A percentile compares a stretch with the other conserved stretches of the same genome.
Evolutionary conservation across 2,113 vertebrate genomes (phyloP).

Genomic region (Chionodraco myersi): DNA sequence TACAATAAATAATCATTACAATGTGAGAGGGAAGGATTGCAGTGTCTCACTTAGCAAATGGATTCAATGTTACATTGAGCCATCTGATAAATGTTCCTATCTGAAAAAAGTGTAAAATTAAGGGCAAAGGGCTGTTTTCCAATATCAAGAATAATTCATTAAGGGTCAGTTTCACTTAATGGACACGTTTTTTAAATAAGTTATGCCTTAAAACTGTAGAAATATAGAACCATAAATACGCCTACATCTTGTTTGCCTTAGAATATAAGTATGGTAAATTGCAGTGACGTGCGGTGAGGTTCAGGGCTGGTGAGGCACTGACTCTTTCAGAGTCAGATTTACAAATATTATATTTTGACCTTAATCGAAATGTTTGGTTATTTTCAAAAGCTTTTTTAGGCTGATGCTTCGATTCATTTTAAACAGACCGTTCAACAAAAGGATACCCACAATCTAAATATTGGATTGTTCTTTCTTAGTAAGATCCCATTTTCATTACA

Average conservation of each 20-base stretch:
- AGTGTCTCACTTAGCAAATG: slow-evolving; percentile 45
- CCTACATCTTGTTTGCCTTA: background rate
- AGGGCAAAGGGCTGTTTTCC: slow-evolving; percentile 35
- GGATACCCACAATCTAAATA: too few relatives aligned
- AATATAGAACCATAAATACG: background rate
- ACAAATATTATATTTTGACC: too few relatives aligned
- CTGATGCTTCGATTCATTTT: too few relatives aligned
- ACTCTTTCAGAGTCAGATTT: too few relatives aligned
- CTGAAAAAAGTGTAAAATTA: slow-evolving; percentile 37
- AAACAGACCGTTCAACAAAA: too few relatives aligned
- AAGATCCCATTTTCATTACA: too few relatives aligned
- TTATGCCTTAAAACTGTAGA: background rate
- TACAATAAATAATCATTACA: slow-evolving; percentile 11
- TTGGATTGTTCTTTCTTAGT: too few relatives aligned
- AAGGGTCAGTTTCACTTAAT: slow-evolving; percentile 24
- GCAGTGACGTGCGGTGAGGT: too few relatives aligned
- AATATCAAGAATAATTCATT: slow-evolving; percentile 39
- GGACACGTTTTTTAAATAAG: background rate
- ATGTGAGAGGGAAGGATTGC: slow-evolving; percentile 32
- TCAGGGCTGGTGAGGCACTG: too few relatives aligned
- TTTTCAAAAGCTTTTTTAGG: too few relatives aligned
- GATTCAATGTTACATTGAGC: slow-evolving; percentile 41
- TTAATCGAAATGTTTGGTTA: too few relatives aligned
- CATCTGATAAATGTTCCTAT: slow-evolving; percentile 51
- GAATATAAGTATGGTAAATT: background rate